Conservation (phyloP, 2,888 invertebrate species). For the Rotaria magnacalcarata region DNA sequence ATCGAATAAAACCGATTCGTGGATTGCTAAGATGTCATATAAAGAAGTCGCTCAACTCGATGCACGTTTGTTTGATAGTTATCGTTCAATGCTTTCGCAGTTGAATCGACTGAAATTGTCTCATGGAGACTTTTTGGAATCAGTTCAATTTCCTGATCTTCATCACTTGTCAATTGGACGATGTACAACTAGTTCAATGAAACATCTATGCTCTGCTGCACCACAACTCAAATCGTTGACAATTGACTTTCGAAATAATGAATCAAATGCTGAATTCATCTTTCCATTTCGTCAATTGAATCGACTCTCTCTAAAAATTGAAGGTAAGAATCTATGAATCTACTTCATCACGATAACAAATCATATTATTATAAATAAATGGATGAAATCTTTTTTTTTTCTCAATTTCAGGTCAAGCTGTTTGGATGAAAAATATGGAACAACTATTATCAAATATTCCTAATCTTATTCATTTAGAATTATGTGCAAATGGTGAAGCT, state of each 20-base stretch:
- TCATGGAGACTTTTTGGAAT: neutral
- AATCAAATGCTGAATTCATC: neutral
- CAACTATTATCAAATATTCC: neutral
- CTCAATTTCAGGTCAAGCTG: neutral
- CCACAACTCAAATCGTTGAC: neutral
- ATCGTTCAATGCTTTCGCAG: neutral
- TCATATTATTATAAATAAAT: too few species aligned
- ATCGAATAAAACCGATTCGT: neutral
- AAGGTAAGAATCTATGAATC: neutral
- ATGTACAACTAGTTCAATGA: neutral
- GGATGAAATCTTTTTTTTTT: neutral
- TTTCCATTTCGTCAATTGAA: neutral
- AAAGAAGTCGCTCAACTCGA: neutral
- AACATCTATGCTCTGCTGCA: neutral
- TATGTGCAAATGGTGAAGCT: neutral
- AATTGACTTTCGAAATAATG: neutral
- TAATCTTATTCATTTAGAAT: neutral
- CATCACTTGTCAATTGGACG: neutral
- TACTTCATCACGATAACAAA: too few species aligned
- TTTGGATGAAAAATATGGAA: neutral
- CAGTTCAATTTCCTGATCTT: neutral
- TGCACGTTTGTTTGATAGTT: neutral
- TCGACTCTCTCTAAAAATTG: neutral
- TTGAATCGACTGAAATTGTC: neutral
- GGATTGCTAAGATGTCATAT: neutral